These are phyloP conservation scores for Aegypius monachus DNA, from an alignment of 2,113 vertebrate genomes.

Conservation along the genomic window DNA sequence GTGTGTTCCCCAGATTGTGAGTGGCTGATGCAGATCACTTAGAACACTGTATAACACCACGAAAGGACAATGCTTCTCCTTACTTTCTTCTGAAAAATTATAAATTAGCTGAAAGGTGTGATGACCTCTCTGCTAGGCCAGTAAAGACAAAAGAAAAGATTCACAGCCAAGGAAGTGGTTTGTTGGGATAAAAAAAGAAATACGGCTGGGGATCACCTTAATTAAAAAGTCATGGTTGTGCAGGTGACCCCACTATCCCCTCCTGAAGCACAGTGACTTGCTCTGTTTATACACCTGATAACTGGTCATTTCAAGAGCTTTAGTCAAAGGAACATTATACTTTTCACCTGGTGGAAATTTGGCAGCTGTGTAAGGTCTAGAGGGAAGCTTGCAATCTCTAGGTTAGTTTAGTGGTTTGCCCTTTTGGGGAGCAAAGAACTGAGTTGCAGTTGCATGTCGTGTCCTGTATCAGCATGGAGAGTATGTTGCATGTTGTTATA, in stretches of 20 bases:
- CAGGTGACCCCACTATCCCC: background rate
- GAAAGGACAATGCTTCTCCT: background rate
- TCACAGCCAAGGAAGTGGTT: background rate
- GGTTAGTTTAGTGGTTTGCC: background rate
- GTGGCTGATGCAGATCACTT: background rate
- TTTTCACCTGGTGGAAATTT: background rate
- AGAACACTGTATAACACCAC: background rate
- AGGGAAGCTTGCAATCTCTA: background rate
- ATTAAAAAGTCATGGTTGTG: background rate
- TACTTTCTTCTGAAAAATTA: background rate
- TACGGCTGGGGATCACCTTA: background rate
- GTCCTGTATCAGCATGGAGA: background rate
- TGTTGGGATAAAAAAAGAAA: background rate
- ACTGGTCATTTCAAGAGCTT: background rate
- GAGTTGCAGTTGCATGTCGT: background rate
- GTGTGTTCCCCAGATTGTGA: background rate
- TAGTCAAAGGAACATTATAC: background rate
- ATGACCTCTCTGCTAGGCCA: background rate
- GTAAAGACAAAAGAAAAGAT: background rate
- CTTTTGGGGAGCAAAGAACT: background rate
- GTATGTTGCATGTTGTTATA: too few species aligned
- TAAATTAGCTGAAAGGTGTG: background rate
- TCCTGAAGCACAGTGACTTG: background rate
- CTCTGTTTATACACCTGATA: background rate
- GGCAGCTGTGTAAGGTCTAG: background rate